phyloP scores from a whole-genome alignment of 1,140 invertebrate species.

The Drosophila pseudoobscura region DNA sequence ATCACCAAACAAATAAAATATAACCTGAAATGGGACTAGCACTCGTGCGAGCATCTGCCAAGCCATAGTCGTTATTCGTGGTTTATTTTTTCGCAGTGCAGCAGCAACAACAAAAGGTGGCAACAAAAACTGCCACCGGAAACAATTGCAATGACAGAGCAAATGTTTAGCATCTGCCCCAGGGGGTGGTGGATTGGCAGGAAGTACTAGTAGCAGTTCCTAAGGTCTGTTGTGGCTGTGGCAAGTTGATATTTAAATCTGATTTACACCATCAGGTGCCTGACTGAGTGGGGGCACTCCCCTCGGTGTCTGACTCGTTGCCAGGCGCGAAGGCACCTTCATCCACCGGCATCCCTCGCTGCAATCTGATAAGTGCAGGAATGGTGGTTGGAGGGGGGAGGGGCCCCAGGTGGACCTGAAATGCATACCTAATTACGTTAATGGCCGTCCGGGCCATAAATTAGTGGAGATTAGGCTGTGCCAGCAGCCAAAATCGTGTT shows the following conservation, averaged over 20 bases:
- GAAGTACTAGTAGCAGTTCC: slow-evolving; percentile 36
- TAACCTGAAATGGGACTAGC: no score
- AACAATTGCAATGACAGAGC: slow-evolving; percentile 75
- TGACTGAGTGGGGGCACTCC: slow-evolving; percentile 14
- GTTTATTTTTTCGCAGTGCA: neutral
- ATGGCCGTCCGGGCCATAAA: slow-evolving; percentile 68
- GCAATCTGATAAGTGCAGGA: slow-evolving; percentile 2
- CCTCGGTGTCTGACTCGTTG: slow-evolving; percentile 16
- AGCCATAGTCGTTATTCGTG: no score
- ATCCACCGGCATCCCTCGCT: neutral
- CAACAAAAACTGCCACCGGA: slow-evolving; percentile 57
- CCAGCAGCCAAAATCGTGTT: slow-evolving; percentile 26
- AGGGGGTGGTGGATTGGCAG: slow-evolving; percentile 10
- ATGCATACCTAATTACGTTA: slow-evolving; percentile 75
- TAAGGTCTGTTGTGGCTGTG: slow-evolving; percentile 41
- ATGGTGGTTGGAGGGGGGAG: neutral
- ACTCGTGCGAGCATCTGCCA: no score
- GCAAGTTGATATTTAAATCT: slow-evolving; percentile 50
- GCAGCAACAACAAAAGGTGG: slow-evolving; percentile 20
- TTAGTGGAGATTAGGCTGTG: slow-evolving; percentile 60
- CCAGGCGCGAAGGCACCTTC: slow-evolving; percentile 8
- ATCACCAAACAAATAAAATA: no score
- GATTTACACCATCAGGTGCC: slow-evolving; percentile 43
- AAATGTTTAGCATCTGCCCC: slow-evolving; percentile 74
- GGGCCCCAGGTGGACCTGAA: slow-evolving; percentile 40